Base-by-base conservation (phyloP, 2,888 invertebrate genomes). In the Phengaris alcon region DNA sequence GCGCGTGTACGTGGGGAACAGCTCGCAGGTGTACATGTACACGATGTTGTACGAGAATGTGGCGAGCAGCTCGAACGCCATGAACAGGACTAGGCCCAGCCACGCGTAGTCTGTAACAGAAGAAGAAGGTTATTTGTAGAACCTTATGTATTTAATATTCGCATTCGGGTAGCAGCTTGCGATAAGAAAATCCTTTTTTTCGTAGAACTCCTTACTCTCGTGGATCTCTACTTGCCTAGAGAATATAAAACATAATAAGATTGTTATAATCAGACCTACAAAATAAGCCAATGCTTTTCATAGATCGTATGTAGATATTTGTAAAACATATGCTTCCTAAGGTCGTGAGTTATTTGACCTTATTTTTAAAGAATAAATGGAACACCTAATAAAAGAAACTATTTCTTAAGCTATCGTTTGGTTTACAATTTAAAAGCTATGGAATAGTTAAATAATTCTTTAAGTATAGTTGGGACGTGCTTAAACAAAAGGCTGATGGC, bases 1-100 rank as follows among this genome's bases (percentile, higher is more conserved):
- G 13, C 96, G 90, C 6, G 96, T 93, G 83, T 95, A 95, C 3
- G 96, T 96, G 13, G 96, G 96, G 87, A 96, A 96, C 84, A 96
- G 93, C 89, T 96, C 96, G 68, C 96, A 95, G 0, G 96, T 96
- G 85, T 95, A 96, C 83, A 96, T 94, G 87, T 96, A 96, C 79
- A 96, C 91, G 73, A 95, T 94, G 81, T 95, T 95, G 86, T 95
- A 96, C 3, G 96, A 94, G 82, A 95, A 94, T 10, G 96, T 95
- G 3, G 96, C 96, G 77, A 95, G 93, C 82, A 94, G 91, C 87
- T 96, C 96, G 74, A 96, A 96, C 73, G 92, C 88, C 85, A 96
- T 91, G 84, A 95, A 95, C 77, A 94, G 83, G 1, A 87, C 80
- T 77, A 92, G 84, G 0, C 88, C 89, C 9, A 85, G 78, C 91